A percentile compares a stretch with the other conserved stretches of the same genome.
phyloP scores from a whole-genome alignment of 2,888 invertebrate genomes.

The Hypomecis punctinalis region DNA sequence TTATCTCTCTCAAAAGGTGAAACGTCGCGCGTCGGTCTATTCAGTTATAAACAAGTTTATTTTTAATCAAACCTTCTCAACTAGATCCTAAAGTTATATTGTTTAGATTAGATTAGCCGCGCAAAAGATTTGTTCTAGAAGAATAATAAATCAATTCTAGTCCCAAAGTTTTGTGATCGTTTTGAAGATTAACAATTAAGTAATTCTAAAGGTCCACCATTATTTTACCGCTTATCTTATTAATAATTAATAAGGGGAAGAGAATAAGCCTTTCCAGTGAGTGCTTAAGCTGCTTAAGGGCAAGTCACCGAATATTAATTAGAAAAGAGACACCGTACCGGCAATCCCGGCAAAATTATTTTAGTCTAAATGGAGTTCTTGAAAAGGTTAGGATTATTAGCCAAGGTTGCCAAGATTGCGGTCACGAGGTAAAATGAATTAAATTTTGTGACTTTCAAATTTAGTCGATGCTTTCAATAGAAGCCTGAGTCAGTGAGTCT shows the following conservation, averaged over 20 bases:
- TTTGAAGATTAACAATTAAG: not conserved
- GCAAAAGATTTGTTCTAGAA: not conserved
- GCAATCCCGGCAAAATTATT: conserved; percentile 12
- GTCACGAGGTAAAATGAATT: no score
- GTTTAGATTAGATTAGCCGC: not conserved
- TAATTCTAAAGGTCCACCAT: conserved; percentile 9
- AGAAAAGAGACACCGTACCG: conserved; percentile 14
- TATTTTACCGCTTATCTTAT: conserved; percentile 28
- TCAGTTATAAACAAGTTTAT: no score
- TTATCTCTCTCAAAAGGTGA: no score
- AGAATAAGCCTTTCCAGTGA: conserved; percentile 34
- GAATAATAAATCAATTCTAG: not conserved
- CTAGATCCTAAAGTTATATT: not conserved
- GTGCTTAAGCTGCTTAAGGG: conserved; percentile 34
- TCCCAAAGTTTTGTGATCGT: not conserved
- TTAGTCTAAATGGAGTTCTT: conserved; percentile 3
- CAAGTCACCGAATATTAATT: conserved; percentile 29
- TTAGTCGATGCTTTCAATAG: no score
- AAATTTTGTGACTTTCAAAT: no score
- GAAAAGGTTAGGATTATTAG: not conserved
- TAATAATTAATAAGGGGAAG: conserved; percentile 27
- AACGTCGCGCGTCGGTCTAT: no score
- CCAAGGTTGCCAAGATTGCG: no score
- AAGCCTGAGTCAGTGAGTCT: no score
- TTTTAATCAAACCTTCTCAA: no score